phyloP scores from a whole-genome alignment of 2,888 invertebrate genomes.

The Chymomyza fuscimana region DNA sequence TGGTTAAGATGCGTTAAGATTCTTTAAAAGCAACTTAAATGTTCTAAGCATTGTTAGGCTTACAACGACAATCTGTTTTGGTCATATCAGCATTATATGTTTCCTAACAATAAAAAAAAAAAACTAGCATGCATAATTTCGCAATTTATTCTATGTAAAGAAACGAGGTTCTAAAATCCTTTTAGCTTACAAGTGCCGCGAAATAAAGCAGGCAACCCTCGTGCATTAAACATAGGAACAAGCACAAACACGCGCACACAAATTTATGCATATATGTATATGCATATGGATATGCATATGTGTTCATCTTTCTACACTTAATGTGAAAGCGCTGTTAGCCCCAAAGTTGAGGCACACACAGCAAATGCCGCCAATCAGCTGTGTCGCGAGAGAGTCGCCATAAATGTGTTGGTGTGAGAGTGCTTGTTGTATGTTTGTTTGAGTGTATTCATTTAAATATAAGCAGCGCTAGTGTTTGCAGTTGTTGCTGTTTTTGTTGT shows the following conservation, averaged over 20 bases:
- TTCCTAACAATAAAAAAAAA: too few relatives aligned
- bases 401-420: slow-evolving; percentile 27
- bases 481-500: slow-evolving; percentile 60
- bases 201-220: too few relatives aligned
- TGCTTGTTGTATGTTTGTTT: slow-evolving; percentile 29
- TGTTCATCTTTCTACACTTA: slow-evolving; percentile 67
- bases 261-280: slow-evolving; percentile 25
- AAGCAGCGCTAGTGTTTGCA: slow-evolving; percentile 56
- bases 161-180: too few relatives aligned
- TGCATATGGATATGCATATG: slow-evolving; percentile 16
- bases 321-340: slow-evolving; percentile 75
- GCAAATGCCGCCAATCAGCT: slow-evolving; percentile 70
- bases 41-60: too few relatives aligned
- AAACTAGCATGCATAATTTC: too few relatives aligned
- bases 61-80: too few relatives aligned
- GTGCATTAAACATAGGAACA: too few relatives aligned
- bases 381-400: slow-evolving; percentile 47
- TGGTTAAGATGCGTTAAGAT: too few relatives aligned
- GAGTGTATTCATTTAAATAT: slow-evolving; percentile 74
- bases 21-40: too few relatives aligned
- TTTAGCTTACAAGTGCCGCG: too few relatives aligned
- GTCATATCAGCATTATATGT: too few relatives aligned
- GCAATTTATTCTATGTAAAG: too few relatives aligned
- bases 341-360: slow-evolving; percentile 20
- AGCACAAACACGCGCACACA: slow-evolving; percentile 27